A percentile compares a stretch with the other conserved stretches of the same genome.
Conservation (phyloP, 2,888 invertebrate genomes). For the Parthenolecanium corni region DNA sequence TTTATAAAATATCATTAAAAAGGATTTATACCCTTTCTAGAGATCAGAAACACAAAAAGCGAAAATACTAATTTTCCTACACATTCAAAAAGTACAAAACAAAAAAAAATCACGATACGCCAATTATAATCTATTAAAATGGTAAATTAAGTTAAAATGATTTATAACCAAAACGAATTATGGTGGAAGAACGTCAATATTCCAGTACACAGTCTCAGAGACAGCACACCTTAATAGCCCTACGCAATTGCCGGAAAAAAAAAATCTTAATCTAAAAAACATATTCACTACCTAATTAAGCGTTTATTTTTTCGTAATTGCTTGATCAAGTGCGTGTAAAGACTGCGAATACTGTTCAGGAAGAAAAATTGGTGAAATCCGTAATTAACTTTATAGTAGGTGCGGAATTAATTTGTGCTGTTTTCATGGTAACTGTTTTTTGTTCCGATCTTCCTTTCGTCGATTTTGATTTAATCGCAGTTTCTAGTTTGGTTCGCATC, state of each 20-base stretch:
- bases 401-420: constrained; percentile 38
- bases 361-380: constrained; percentile 76
- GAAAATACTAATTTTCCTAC: background rate
- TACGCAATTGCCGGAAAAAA: too few relatives aligned
- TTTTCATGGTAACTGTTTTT: constrained; percentile 36
- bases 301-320: too few relatives aligned
- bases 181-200: background rate
- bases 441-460: constrained; percentile 40
- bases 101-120: background rate
- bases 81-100: background rate
- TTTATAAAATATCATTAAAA: background rate
- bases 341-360: constrained; percentile 7
- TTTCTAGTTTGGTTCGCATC: constrained; percentile 68
- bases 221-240: too few relatives aligned
- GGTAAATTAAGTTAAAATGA: background rate
- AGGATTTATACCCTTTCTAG: background rate
- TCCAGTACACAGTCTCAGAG: background rate
- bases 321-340: too few relatives aligned
- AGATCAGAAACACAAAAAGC: background rate
- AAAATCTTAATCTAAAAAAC: too few relatives aligned
- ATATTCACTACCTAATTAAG: too few relatives aligned
- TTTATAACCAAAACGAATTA: background rate
- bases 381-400: constrained; percentile 87
- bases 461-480: constrained; percentile 53
- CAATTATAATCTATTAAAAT: background rate